Conservation (phyloP, 2,797 vertebrate genomes). For the Anisognathus igniventris region DNA sequence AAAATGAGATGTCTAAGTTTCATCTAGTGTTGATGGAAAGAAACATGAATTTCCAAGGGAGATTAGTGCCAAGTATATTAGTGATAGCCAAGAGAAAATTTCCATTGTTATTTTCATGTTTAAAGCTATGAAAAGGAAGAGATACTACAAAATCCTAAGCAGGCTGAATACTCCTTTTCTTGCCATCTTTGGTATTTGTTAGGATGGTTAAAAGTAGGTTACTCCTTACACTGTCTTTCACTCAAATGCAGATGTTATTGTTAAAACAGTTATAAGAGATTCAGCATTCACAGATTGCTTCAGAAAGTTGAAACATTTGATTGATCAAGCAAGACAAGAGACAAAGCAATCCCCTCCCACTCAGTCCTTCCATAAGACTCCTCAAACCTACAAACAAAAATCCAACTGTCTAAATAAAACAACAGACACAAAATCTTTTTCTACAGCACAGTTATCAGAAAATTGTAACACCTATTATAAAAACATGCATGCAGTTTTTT, state of each 20-base stretch:
- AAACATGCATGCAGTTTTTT: background rate
- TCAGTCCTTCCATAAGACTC: background rate
- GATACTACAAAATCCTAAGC: background rate
- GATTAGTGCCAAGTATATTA: background rate
- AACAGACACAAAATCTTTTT: background rate
- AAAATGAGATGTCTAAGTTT: background rate
- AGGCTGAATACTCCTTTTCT: background rate
- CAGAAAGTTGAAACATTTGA: background rate
- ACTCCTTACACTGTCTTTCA: background rate
- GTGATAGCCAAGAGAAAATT: background rate
- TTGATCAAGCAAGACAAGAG: background rate
- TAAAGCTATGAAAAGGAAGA: background rate
- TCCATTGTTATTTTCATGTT: background rate
- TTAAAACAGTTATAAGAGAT: background rate
- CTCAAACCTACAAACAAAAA: background rate
- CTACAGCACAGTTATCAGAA: background rate
- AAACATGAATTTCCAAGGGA: background rate
- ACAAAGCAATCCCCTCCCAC: background rate
- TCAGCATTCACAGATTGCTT: background rate
- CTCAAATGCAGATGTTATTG: background rate
- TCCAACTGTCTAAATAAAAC: background rate
- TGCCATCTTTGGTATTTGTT: background rate
- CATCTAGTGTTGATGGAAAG: background rate
- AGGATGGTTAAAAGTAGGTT: background rate
- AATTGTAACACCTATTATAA: background rate